Base-by-base conservation (phyloP, 2,113 vertebrate genomes). In the Trinectes maculatus region DNA sequence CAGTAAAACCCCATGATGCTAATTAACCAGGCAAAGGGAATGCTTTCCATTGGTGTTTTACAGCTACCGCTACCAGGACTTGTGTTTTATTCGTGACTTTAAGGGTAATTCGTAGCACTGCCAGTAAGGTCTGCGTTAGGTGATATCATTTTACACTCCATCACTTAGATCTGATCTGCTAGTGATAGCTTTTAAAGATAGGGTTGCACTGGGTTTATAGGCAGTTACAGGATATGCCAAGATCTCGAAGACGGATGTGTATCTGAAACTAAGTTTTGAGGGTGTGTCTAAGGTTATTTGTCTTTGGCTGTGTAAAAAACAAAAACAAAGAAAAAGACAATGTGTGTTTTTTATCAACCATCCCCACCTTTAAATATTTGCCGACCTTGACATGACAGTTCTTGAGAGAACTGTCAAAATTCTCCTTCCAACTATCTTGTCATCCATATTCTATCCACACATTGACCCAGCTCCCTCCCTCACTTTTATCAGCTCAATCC, bases 1-100 rank as follows among this genome's bases (percentile, higher is more conserved):
- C 76, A 33, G 60, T 85, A 76, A 84, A 88, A 71, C 57, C 67
- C 58, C 37, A 33, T 19, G 71, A 80, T 84, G 77, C 83, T 85
- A 80, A 85, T 89, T 85, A 83, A 71, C 62, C 46, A 70, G 36
- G 59, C 61, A 61, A 58, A 71, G 54, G 72, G 71, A 85, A 82
- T 77, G 67, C 59, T 58, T 70, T 81, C 63, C 60, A 61, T 39
- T 79, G 71, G 47, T 48, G 43, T 83, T 86, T 85, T 75, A 81
- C 58, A 68, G 54, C 66, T 29, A 16, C 51, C 28, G 59, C 74
- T 71, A 76, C 40, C 31, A 63, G 19, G 55, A 67, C 62, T 46
- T 36, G 18, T 77, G 76, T 76, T 85, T 88, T 83, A 85, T 78
- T 52, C 67, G 80, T 40, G 22, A 77, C 47, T 74, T 42, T 71